Evolutionary conservation across 2,888 invertebrate species (phyloP).

Genomic region (Anaspis maculata): DNA sequence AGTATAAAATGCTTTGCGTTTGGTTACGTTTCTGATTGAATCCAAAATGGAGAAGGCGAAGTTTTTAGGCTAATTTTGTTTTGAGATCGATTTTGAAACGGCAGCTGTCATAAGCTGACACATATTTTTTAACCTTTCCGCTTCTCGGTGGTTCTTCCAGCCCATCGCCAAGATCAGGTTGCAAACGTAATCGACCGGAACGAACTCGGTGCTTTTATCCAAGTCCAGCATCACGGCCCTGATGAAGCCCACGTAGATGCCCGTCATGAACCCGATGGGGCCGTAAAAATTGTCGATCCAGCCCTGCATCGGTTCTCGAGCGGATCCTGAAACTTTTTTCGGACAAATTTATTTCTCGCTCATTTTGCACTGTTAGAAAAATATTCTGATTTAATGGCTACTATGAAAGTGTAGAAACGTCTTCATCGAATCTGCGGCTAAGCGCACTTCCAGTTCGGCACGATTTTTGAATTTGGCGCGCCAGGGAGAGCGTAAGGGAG

Average conservation of each 20-base stretch:
- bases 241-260: constrained; percentile 18
- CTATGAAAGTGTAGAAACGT: too few relatives aligned
- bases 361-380: too few relatives aligned
- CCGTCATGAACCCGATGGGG: constrained; percentile 18
- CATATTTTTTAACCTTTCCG: not conserved
- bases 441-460: too few relatives aligned
- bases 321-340: constrained; percentile 20
- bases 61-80: too few relatives aligned
- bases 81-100: not conserved
- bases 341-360: not conserved
- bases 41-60: too few relatives aligned
- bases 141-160: not conserved
- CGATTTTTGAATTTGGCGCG: too few relatives aligned
- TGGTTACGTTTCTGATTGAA: too few relatives aligned
- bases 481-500: too few relatives aligned
- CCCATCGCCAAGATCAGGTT: not conserved
- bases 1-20: too few relatives aligned
- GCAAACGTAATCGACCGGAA: not conserved
- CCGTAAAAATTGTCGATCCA: constrained; percentile 45
- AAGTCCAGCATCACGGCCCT: not conserved
- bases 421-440: too few relatives aligned
- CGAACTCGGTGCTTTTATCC: not conserved
- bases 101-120: not conserved
- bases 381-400: too few relatives aligned
- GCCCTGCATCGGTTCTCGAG: constrained; percentile 37